Evolutionary conservation across 2,797 vertebrate species (phyloP), one percentile per base, ranked within the genome.

Genomic region (Ataeniobius toweri): DNA sequence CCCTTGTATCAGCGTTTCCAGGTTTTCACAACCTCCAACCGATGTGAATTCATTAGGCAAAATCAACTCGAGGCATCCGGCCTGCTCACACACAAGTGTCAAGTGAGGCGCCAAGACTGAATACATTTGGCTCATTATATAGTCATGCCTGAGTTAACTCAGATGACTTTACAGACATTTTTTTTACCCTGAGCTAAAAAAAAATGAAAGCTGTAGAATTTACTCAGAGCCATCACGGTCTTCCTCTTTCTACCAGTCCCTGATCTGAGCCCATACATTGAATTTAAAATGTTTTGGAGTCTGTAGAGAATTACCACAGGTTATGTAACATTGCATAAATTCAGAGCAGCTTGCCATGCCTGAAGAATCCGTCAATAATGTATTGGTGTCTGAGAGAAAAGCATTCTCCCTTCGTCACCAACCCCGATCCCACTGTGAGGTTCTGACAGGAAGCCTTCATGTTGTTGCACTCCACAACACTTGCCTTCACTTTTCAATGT

Each of bases 321-420:
- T 72, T 77, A 84, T 82, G 81, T 75, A 81, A 80, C 86, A 81
- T 74, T 86, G 86, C 78, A 88, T 83, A 85, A 82, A 91, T 92
- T 89, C 78, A 78, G 75, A 84, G 72, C 39, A 72, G 79, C 81
- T 74, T 53, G 74, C 51, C 73, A 82, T 67, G 75, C 80, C 78
- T 76, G 80, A 82, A 77, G 77, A 85, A 39, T 75, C 77, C 82
- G 83, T 89, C 87, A 88, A 92, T 93, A 92, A 91, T 92, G 79
- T 81, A 89, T 87, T 77, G 83, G 74, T 77, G 36, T 80, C 76
- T 72, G 26, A 58, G 69, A 86, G 79, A 88, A 91, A 90, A 88
- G 56, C 58, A 7, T 46, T 44, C 55, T 58, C 56, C 28, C 31
- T 41, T 69, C 68, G 48, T 58, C 76, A 58, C 48, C 41, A 24